phyloP scores from a whole-genome alignment of 2,113 vertebrate species.

The Prochilodus magdalenae region DNA sequence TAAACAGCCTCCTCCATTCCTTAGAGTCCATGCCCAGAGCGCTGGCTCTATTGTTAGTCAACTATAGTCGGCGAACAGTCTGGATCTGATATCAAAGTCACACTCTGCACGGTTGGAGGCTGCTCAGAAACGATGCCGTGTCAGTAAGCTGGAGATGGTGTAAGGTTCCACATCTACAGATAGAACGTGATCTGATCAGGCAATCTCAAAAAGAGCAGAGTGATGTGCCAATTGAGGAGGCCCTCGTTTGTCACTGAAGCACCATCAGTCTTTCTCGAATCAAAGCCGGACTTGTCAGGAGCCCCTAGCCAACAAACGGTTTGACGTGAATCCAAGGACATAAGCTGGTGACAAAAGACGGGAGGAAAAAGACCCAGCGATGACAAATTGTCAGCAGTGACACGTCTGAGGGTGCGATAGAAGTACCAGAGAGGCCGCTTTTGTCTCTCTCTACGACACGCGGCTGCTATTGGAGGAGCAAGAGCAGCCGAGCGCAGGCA shows the following conservation, averaged over 20 bases:
- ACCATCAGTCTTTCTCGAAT: not conserved
- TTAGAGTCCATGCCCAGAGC: not conserved
- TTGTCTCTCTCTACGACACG: not conserved
- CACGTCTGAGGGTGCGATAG: not conserved
- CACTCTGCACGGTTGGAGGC: no score
- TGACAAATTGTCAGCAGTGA: no score
- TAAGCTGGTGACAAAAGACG: not conserved
- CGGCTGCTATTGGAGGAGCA: slow-evolving; percentile 13
- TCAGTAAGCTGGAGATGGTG: not conserved
- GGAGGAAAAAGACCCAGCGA: not conserved
- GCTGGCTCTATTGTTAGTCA: not conserved
- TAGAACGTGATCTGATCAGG: not conserved
- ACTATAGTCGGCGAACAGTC: not conserved
- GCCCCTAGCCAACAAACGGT: not conserved
- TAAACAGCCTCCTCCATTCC: not conserved
- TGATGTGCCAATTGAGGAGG: not conserved
- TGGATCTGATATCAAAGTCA: not conserved
- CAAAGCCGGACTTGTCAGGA: not conserved
- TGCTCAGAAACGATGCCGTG: not conserved
- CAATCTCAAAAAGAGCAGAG: not conserved
- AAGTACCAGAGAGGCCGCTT: not conserved
- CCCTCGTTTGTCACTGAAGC: not conserved
- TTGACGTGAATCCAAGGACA: not conserved
- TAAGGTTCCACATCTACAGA: not conserved
- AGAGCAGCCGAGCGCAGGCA: not conserved